Base-by-base conservation (phyloP, 2,888 invertebrate genomes). In the Rhodophaea formosa region DNA sequence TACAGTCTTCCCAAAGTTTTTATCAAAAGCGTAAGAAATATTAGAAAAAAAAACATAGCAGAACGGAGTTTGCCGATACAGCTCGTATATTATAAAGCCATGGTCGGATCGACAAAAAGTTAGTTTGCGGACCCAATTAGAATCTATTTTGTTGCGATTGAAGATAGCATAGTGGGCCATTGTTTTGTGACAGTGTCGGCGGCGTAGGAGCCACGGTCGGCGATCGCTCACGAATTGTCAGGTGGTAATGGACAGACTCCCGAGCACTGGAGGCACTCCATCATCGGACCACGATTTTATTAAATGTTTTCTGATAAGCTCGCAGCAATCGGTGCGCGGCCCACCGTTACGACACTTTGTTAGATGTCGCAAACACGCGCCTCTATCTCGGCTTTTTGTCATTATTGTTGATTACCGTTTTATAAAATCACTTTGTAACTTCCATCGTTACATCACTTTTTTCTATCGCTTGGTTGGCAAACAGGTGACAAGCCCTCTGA, bases 171-270 rank as follows among this genome's bases (percentile, higher is more conserved):
- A 69, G 74, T 71, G 71, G 69, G 69, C 83, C 81, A 91, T 91
- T 91, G 90, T 91, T 86, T 84, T 71, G 81, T 79, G 80, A 84
- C 83, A 84, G 84, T 82, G 69, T 77, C 74, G 75, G 75, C 75
- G 74, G 72, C 74, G 76, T 75, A 76, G 77, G 80, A 79, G 77
- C 75, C 64, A 60, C 69, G 70, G 63, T 58, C 69, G 70, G 73
- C 82, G 76, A 90, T 90, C 90, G 83, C 75, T 90, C 90, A 90
- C 76, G 65, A 72, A 70, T 84, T 89, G 90, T 88, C 90, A 89
- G 77, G 76, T 78, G 82, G 78, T 86, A 88, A 89, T 85, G 82
- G 80, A 74, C 75, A 72, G 67, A 73, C 75, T 77, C 79, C 79
- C 77, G 75, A 74, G 71, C 71, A 71, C 68, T 67, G 65, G 62